phyloP scores from a whole-genome alignment of 1,140 invertebrate species.

The Hylaeus anthracinus region DNA sequence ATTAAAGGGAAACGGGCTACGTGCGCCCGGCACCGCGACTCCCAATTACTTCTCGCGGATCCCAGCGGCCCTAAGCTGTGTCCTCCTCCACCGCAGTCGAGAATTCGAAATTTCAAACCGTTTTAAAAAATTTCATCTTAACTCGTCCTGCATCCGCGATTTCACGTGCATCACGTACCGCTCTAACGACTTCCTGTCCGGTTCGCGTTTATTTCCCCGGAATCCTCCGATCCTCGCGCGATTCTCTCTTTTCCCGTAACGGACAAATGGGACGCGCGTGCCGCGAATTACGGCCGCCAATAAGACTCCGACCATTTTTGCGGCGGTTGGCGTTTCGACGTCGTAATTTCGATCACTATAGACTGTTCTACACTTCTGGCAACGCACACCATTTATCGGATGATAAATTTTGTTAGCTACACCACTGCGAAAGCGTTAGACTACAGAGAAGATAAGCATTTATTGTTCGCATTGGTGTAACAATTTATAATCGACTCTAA shows the following conservation, averaged over 20 bases:
- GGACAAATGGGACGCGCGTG: conserved; percentile 59
- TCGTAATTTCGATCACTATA: no score
- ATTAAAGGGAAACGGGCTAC: conserved; percentile 4
- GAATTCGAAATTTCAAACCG: conserved; percentile 18
- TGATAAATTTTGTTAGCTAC: no score
- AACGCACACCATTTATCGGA: no score
- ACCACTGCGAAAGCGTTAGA: no score
- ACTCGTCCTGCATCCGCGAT: neutral
- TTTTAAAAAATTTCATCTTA: conserved; percentile 27
- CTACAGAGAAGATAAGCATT: no score
- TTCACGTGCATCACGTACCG: conserved; percentile 31
- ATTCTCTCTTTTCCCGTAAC: conserved; percentile 31
- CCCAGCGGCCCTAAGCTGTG: neutral
- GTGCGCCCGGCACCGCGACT: neutral
- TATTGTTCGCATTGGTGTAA: no score
- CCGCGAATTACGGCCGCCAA: conserved; percentile 21
- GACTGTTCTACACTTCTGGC: no score
- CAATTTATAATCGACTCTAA: no score
- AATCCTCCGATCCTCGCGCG: conserved; percentile 48
- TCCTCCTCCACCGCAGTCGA: no score
- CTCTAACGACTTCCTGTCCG: conserved; percentile 32
- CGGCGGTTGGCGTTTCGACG: neutral
- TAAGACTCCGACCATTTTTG: neutral
- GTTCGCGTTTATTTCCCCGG: conserved; percentile 35
- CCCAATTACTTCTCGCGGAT: conserved; percentile 12